Percentiles rank a stretch among this genome's conserved stretches.
Conservation (phyloP, 2,797 vertebrate genomes). For the Balearica regulorum region DNA sequence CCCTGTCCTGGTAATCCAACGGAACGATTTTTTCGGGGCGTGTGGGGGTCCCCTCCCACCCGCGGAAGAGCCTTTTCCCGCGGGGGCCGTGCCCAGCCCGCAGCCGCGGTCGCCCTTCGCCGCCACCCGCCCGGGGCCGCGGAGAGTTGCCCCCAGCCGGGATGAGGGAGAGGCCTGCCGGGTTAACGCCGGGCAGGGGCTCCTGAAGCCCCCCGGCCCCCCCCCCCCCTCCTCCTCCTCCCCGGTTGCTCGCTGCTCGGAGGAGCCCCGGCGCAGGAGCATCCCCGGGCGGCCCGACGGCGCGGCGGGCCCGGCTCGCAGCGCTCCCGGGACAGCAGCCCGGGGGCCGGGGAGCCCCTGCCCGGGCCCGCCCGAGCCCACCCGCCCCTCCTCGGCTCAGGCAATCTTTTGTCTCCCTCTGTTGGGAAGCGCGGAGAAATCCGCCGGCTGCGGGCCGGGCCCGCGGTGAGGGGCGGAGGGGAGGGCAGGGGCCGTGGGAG, state of each 20-base stretch:
- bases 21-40: not conserved
- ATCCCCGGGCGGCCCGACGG: not conserved
- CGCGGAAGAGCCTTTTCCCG: not conserved
- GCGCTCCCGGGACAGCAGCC: not conserved
- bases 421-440: not conserved
- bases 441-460: not conserved
- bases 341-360: not conserved
- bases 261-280: not conserved
- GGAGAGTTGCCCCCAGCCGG: too few species aligned
- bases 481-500: not conserved
- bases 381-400: not conserved
- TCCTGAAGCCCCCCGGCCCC: not conserved
- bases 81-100: too few species aligned
- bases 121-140: not conserved
- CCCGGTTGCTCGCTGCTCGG: not conserved
- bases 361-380: not conserved
- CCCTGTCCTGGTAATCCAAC: not conserved
- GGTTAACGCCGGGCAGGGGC: not conserved
- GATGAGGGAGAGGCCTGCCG: not conserved
- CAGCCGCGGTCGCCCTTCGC: not conserved
- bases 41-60: not conserved
- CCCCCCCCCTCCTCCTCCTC: too few species aligned
- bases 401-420: not conserved
- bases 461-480: not conserved
- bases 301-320: not conserved